A percentile compares a stretch with the other conserved stretches of the same genome.
These are phyloP conservation scores for Caenorhabditis japonica DNA, from an alignment of 2,888 invertebrate genomes.

Conservation along the genomic window DNA sequence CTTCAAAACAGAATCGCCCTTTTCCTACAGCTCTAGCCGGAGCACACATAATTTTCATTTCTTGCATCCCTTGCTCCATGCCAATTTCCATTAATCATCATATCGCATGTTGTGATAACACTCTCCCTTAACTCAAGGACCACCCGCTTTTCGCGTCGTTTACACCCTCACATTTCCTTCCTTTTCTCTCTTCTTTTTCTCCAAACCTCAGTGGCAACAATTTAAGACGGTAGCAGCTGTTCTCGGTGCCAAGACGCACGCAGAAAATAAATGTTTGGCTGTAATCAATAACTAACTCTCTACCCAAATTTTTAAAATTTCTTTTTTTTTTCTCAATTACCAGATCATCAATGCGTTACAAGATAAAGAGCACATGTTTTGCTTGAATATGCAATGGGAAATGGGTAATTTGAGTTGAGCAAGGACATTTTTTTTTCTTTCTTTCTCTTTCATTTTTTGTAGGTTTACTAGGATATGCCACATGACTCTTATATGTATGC, in stretches of 20 bases:
- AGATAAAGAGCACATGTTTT: too few species aligned
- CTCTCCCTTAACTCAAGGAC: constrained; percentile 13
- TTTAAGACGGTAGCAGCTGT: constrained; percentile 45
- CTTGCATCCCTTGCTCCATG: too few species aligned
- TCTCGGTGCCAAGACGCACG: constrained; percentile 9
- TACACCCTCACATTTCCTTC: constrained; percentile 33
- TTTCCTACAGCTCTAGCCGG: too few species aligned
- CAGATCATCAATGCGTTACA: too few species aligned
- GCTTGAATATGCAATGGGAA: constrained; percentile 21
- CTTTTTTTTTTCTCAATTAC: too few species aligned
- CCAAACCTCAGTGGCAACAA: constrained; percentile 39
- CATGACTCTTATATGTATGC: too few species aligned
- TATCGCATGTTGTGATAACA: constrained; percentile 37
- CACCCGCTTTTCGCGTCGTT: constrained; percentile 13
- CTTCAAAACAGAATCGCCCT: too few species aligned
- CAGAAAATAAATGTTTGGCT: too few species aligned
- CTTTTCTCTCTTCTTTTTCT: constrained; percentile 8
- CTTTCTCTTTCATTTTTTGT: constrained; percentile 3
- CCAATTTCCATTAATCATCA: constrained; percentile 25
- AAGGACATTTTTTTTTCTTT: constrained; percentile 32
- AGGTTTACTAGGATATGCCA: too few species aligned
- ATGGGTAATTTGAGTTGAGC: constrained; percentile 50
- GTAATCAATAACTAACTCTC: constrained; percentile 10
- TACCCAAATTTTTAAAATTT: constrained; percentile 1
- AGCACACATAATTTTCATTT: too few species aligned